Evolutionary conservation across 2,797 vertebrate genomes (phyloP).

Genomic region (Sandelia bainsii): DNA sequence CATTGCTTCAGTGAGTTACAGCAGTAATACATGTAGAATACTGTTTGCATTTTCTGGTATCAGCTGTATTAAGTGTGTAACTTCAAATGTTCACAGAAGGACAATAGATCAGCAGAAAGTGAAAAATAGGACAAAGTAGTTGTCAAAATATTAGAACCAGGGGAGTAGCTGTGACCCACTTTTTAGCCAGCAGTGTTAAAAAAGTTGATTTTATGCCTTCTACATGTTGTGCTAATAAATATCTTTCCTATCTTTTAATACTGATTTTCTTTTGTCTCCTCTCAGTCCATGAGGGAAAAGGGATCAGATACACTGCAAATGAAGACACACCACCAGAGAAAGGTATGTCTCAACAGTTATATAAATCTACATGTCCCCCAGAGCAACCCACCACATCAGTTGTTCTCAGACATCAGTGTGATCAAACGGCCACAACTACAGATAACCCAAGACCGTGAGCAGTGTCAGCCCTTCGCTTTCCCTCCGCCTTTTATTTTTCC

Average conservation of each 20-base stretch:
- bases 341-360: conserved; percentile 84
- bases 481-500: neutral
- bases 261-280: conserved; percentile 29
- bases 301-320: conserved; percentile 93
- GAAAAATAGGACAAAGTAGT: neutral
- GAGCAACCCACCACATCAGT: conserved; percentile 13
- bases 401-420: conserved; percentile 1
- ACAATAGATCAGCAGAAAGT: conserved; percentile 16
- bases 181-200: neutral
- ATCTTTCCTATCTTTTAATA: neutral
- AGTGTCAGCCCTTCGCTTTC: conserved; percentile 1
- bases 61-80: neutral
- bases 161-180: neutral
- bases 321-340: conserved; percentile 97
- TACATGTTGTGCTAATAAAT: neutral
- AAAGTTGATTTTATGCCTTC: neutral
- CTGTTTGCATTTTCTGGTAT: conserved; percentile 7
- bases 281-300: conserved; percentile 95
- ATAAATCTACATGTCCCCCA: conserved; percentile 22
- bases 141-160: neutral
- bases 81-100: neutral
- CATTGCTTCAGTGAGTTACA: conserved; percentile 40
- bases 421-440: conserved; percentile 23
- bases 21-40: neutral
- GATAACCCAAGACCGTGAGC: neutral